Evolutionary conservation across 2,888 invertebrate species (phyloP), one percentile per base, ranked within the genome.

Genomic region (Pachymerium ferrugineum): DNA sequence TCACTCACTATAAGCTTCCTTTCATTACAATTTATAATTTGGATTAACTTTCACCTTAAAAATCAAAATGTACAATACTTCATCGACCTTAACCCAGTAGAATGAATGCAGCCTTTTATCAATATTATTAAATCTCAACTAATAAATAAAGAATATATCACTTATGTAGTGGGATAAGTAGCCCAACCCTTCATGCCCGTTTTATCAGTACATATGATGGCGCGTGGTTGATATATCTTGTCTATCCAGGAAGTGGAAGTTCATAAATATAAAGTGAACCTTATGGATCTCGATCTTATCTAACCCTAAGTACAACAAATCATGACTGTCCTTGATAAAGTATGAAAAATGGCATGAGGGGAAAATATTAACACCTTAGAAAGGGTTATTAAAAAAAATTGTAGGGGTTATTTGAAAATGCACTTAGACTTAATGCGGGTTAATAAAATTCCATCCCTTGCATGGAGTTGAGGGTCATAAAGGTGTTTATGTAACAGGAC

Each of bases 191-290:
- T 47, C 47, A 1, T 47, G 47, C 47, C 47, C 47, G 47, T 22
- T 22, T 47, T 47, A 47, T 47, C 47, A 22, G 19, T 47, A 47
- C 47, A 47, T 16, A 22, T 19, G 47, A 47, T 47, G 47, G 47
- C 47, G 47, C 47, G 47, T 47, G 47, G 47, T 47, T 47, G 47
- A 47, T 47, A 47, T 47, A 47, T 47, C 47, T 47, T 47, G 47
- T 47, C 47, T 47, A 47, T 47, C 47, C 47, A 47, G 47, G 47
- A 47, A 47, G 47, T 47, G 19, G 19, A 47, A 22, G 47, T 16
- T 16, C 47, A 47, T 47, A 47, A 47, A 47, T 47, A n/a, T n/a
- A 47, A 47, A 16, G 16, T 1, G 47, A 47, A 47, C 47, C 47
- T 47, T 47, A 47, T 47, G 47, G 47, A 16, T 22, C 22, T 47